phyloP scores from a whole-genome alignment of 2,113 vertebrate genomes.

The Corynorhinus townsendii region DNA sequence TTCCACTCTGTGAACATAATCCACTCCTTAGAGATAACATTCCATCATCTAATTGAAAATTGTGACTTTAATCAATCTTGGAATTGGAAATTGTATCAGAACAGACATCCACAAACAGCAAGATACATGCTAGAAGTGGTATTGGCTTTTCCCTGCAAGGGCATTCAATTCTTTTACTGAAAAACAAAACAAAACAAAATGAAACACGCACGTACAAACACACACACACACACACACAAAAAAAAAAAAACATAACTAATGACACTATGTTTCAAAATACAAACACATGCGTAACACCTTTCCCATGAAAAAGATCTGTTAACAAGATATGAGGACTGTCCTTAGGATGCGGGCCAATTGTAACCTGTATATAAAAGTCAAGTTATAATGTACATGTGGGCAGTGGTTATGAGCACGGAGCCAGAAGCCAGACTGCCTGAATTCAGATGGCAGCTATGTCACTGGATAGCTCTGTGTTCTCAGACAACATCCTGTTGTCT shows the following conservation, averaged over 20 bases:
- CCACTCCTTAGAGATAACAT: not conserved
- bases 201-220: too few species aligned
- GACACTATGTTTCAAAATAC: not conserved
- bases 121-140: not conserved
- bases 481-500: not conserved
- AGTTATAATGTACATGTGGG: not conserved
- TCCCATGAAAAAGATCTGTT: not conserved
- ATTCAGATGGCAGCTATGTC: not conserved
- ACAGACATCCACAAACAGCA: not conserved
- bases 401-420: not conserved
- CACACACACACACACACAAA: too few species aligned
- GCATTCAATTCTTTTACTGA: not conserved
- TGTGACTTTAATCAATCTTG: not conserved
- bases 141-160: not conserved
- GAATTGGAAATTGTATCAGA: not conserved
- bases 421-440: not conserved
- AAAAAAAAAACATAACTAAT: too few species aligned
- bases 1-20: not conserved
- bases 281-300: not conserved
- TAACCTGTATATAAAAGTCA: not conserved
- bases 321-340: not conserved
- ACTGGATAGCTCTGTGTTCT: not conserved
- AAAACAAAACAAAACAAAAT: not conserved
- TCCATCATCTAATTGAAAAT: not conserved
- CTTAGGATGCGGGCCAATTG: not conserved